Evolutionary conservation across 2,113 vertebrate genomes (phyloP).

Genomic region (Alces alces): DNA sequence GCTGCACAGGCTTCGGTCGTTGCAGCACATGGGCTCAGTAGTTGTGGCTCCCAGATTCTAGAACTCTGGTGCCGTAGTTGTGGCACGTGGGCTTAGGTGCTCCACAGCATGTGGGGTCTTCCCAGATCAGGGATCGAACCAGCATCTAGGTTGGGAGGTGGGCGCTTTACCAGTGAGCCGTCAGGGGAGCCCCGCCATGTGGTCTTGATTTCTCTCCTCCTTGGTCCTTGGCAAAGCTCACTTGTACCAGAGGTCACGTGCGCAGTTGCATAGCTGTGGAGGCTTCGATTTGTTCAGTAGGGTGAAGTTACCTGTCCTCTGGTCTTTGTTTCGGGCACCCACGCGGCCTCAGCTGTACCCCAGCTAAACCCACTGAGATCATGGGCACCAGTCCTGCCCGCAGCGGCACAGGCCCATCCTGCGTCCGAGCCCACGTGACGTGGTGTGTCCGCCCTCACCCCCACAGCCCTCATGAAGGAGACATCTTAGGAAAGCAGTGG

Average conservation of each 20-base stretch:
- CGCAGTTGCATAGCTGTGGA: not conserved
- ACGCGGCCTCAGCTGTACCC: not conserved
- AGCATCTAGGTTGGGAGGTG: not conserved
- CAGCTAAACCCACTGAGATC: not conserved
- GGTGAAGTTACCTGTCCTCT: not conserved
- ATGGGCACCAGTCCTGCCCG: not conserved
- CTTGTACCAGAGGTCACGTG: accelerated
- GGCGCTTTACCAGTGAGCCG: not conserved
- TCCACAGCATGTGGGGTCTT: not conserved
- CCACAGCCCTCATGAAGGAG: not conserved
- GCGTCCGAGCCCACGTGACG: accelerated
- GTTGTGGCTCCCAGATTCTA: not conserved
- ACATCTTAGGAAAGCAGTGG: not conserved
- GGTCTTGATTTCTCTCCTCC: not conserved
- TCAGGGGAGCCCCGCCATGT: not conserved
- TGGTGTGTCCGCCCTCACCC: accelerated
- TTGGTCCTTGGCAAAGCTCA: not conserved
- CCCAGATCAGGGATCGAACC: accelerated
- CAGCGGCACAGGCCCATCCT: not conserved
- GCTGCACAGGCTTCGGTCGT: not conserved
- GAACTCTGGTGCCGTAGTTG: not conserved
- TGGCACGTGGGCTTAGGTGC: not conserved
- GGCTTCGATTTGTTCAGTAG: accelerated
- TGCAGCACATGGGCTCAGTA: not conserved
- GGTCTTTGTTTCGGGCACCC: not conserved